Evolutionary conservation across 1,140 invertebrate species (phyloP), one percentile per base, ranked within the genome.

Genomic region (Penaeus chinensis): DNA sequence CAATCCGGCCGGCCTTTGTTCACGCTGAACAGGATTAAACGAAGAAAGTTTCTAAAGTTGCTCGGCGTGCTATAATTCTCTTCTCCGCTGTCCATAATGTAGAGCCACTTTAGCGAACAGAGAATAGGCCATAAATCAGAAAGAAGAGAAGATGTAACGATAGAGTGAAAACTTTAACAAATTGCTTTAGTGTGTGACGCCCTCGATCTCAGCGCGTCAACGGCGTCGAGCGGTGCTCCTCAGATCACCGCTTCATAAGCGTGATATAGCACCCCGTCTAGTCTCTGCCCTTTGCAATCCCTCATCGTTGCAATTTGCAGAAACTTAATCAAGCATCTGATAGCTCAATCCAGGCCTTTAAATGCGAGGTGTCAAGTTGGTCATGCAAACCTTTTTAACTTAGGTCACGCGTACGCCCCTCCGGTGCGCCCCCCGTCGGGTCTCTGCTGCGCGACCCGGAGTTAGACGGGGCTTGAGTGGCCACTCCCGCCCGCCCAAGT

Each of bases 261-360:
- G 84, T 85, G 84, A 85, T 85, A 61, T 79, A 85, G 76, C 84
- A 60, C 74, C 84, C 84, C 71, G 84, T 85, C 84, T 66, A 18
- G 62, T 61, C 61, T 78, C 32, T 60, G 32, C 76, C 5, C 60
- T 47, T 60, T 65, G 84, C 78, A 78, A 85, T 85, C 74, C 84
- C 76, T 85, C 84, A 85, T 85, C 74, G 84, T 79, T 77, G 84
- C 74, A 78, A 78, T 85, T 85, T 85, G 84, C 74, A 85, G 84
- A 86, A 86, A 86, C 84, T 81, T 80, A 86, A 86, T 86, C 78
- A 86, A 81, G 77, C 84, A 86, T 71, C 77, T 86, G 84, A 86
- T 86, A 81, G 84, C 84, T 86, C 84, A 86, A 86, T 86, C 78
- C 66, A 27, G 54, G 63, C 24, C 77, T 32, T 65, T 80, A 81